Percentiles rank a stretch among this genome's conserved stretches.
Evolutionary conservation across 2,113 vertebrate species (phyloP).

Genomic region (Stegostoma tigrinum): DNA sequence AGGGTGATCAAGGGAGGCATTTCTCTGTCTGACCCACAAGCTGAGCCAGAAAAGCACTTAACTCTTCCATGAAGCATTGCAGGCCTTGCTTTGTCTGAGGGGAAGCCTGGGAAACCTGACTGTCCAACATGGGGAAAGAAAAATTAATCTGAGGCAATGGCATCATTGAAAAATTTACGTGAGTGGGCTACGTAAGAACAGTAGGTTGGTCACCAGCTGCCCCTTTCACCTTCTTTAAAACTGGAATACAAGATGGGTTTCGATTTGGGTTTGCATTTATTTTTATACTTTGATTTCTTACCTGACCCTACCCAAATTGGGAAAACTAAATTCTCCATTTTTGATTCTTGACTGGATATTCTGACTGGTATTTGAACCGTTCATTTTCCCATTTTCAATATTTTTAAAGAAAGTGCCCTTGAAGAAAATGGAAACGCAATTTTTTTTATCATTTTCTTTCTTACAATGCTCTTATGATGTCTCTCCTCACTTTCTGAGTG

Average conservation of each 20-base stretch:
- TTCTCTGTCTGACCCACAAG: background rate
- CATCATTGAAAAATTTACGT: no score
- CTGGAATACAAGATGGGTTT: background rate
- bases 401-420: background rate
- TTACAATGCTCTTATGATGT: background rate
- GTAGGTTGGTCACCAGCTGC: background rate
- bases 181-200: background rate
- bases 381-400: background rate
- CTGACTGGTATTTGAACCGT: background rate
- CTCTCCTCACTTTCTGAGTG: background rate
- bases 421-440: background rate
- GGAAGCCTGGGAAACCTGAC: background rate
- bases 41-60: background rate
- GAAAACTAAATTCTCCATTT: background rate
- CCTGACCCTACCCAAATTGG: background rate
- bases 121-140: background rate
- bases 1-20: background rate
- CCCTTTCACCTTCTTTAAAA: background rate
- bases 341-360: background rate
- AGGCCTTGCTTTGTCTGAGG: no score
- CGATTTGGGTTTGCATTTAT: background rate
- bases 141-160: background rate
- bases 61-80: background rate
- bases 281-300: background rate
- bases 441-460: background rate